Evolutionary conservation across 1,140 invertebrate genomes (phyloP).

Genomic region (Drosophila tsacasi): DNA sequence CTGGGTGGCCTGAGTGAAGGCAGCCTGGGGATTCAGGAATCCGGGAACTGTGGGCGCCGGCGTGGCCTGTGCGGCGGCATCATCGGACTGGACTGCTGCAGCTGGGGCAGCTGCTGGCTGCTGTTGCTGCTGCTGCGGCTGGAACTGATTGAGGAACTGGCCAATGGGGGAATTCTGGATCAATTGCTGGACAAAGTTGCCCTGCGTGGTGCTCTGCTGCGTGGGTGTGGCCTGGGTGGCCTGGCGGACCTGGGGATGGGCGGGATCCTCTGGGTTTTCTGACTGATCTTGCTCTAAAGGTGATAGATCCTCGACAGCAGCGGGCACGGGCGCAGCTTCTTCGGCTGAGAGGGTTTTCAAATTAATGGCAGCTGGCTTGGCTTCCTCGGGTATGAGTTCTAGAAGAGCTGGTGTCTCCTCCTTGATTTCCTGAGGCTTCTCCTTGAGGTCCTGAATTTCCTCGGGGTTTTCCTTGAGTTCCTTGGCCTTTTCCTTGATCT

Average conservation of each 20-base stretch:
- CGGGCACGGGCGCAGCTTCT: conserved; percentile 1
- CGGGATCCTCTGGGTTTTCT: conserved; percentile 19
- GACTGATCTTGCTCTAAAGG: conserved; percentile 3
- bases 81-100: conserved; percentile 34
- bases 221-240: conserved; percentile 79
- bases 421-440: conserved; percentile 9
- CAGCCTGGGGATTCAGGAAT: conserved; percentile 67
- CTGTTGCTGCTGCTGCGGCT: conserved; percentile 51
- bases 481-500: conserved; percentile 14
- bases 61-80: conserved; percentile 43
- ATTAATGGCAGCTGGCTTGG: conserved; percentile 1
- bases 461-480: conserved; percentile 4
- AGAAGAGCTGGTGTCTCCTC: conserved; percentile 7
- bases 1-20: conserved; percentile 71
- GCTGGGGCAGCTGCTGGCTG: conserved; percentile 13
- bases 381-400: conserved; percentile 8
- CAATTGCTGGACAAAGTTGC: conserved; percentile 79
- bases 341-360: conserved; percentile 50
- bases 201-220: conserved; percentile 69
- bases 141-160: conserved; percentile 75
- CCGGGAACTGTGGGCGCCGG: conserved; percentile 72
- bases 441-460: conserved; percentile 2
- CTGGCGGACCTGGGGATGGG: conserved; percentile 65
- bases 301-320: conserved; percentile 5
- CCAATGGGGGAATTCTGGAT: conserved; percentile 82